Base-by-base conservation (phyloP, 1,140 invertebrate genomes). In the Lithobius niger region DNA sequence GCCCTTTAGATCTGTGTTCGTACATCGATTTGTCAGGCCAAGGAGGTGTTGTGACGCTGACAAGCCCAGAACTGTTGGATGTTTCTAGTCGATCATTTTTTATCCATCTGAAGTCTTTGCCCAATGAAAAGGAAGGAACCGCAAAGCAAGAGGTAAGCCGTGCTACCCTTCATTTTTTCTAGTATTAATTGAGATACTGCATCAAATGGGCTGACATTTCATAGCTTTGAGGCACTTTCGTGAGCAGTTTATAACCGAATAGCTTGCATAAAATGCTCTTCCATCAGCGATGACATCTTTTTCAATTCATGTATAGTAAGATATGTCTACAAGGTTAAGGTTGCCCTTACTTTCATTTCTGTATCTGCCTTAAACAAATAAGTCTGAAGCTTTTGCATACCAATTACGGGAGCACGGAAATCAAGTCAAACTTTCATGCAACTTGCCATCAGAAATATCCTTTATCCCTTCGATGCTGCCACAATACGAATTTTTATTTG, bases 1-100 rank as follows among this genome's bases (percentile, higher is more conserved):
- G 90, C 1, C 91, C 91, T 6, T 76, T 93, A 1, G 80, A 83
- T 62, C 71, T 94, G 2, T 78, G 82, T 10, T 79, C 82, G 1
- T 86, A 83, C 59, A 75, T 93, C 56, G 88, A 94, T 69, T 65
- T 92, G 43, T 87, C 85, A 0, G 86, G 86, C 63, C 82, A 86
- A 62, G 80, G 81, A 25, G 89, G 88, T 13, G 82, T 81, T 21
- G 77, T 92, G 3, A 89, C 87, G 16, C 72, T 94, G 16, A 88
- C 88, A 0, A 92, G 88, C 63, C 87, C 88, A 0, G 82, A 84
- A 62, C 71, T 95, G 15, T 83, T 91, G 57, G 79, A 82, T 58
- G 78, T 81, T 0, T 81, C 83, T 65, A 82, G 83, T 3, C 75
- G 84, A 57, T 88, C 86, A 21, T 82, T 90, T 63, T 72, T 91